Conservation (phyloP, 1,140 invertebrate species). For the Conus ventricosus region DNA sequence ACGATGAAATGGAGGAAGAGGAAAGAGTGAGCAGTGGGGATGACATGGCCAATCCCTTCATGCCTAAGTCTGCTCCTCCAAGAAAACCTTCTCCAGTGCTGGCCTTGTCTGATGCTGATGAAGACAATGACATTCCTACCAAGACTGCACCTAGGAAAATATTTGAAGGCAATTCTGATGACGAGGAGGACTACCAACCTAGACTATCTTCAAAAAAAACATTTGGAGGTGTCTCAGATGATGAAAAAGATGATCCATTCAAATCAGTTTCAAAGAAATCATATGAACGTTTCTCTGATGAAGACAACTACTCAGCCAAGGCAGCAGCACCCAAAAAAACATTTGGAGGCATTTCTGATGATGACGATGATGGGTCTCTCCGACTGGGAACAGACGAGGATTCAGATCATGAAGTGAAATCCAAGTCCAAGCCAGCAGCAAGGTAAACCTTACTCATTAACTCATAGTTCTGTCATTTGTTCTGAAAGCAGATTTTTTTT, state of each 20-base stretch:
- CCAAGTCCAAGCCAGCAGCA: constrained; percentile 34
- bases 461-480: too few species aligned
- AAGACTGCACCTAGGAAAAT: not conserved
- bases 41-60: constrained; percentile 12
- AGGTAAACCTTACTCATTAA: not conserved
- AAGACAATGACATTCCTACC: constrained; percentile 7
- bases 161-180: not conserved
- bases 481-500: not conserved
- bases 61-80: constrained; percentile 12
- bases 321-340: not conserved
- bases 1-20: constrained; percentile 50
- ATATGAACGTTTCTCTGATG: not conserved
- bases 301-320: constrained; percentile 19
- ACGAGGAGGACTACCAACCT: not conserved
- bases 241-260: constrained; percentile 19
- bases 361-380: constrained; percentile 17
- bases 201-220: not conserved
- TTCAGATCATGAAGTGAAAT: constrained; percentile 25
- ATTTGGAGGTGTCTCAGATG: constrained; percentile 1
- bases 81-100: constrained; percentile 14
- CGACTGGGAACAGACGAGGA: constrained; percentile 31
- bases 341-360: constrained; percentile 19
- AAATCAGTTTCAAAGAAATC: not conserved
- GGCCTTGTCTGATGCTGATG: constrained; percentile 12
- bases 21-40: constrained; percentile 27